Conservation (phyloP, 1,140 invertebrate species). For the Pomacea maculata region DNA sequence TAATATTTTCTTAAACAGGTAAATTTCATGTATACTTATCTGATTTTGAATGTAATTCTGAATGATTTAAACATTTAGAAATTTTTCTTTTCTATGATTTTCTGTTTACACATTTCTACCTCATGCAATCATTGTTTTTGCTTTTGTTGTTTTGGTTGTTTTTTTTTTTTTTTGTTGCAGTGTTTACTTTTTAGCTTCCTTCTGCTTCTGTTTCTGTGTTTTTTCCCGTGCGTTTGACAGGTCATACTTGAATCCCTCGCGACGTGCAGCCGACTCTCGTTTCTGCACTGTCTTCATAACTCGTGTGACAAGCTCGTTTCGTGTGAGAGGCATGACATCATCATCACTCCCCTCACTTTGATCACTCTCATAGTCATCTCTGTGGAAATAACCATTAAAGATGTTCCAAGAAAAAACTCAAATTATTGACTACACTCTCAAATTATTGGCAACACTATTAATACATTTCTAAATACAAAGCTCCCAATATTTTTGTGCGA, state of each 20-base stretch:
- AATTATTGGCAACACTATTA: too few species aligned
- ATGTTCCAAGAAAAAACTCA: too few species aligned
- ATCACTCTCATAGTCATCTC: slow-evolving; percentile 65
- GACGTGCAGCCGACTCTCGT: slow-evolving; percentile 59
- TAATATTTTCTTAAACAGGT: too few species aligned
- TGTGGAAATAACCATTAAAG: slow-evolving; percentile 28
- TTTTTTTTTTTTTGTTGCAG: not conserved
- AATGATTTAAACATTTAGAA: too few species aligned
- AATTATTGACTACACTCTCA: too few species aligned
- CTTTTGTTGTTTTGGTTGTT: not conserved
- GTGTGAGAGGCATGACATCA: slow-evolving; percentile 59
- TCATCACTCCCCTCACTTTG: slow-evolving; percentile 61
- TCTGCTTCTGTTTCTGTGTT: slow-evolving; percentile 56
- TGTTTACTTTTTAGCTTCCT: slow-evolving; percentile 52
- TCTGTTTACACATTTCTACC: not conserved
- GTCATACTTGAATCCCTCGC: slow-evolving; percentile 61
- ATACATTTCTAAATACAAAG: too few species aligned
- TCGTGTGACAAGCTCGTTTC: slow-evolving; percentile 59
- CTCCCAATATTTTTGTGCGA: not conserved
- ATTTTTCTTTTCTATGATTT: not conserved
- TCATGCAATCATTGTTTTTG: not conserved
- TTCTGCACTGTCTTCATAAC: slow-evolving; percentile 65
- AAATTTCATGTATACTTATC: too few species aligned
- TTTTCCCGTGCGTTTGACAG: slow-evolving; percentile 58
- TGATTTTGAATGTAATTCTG: too few species aligned